Percentiles rank a stretch among this genome's conserved stretches.
phyloP scores from a whole-genome alignment of 2,888 invertebrate species.

The Platerodrilus igneus region DNA sequence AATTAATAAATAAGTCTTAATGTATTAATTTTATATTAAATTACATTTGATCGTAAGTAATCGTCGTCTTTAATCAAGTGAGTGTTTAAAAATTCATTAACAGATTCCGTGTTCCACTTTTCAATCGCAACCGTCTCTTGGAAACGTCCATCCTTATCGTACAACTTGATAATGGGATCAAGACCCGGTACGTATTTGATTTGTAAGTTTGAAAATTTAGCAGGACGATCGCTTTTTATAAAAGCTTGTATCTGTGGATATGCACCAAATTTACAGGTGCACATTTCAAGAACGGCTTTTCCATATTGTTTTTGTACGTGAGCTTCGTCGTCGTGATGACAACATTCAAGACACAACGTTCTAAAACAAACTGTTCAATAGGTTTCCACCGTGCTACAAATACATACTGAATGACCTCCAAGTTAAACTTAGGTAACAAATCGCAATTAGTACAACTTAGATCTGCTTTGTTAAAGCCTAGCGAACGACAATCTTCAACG shows the following conservation, averaged over 20 bases:
- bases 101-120: constrained; percentile 98
- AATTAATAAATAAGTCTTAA: constrained; percentile 13
- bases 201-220: constrained; percentile 85
- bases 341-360: constrained; percentile 73
- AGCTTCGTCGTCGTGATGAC: constrained; percentile 67
- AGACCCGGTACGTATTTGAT: constrained; percentile 91
- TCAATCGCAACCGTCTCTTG: constrained; percentile 91
- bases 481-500: constrained; percentile 79
- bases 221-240: constrained; percentile 86
- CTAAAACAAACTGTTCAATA: constrained; percentile 39
- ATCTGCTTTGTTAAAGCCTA: constrained; percentile 83
- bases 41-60: constrained; percentile 59
- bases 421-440: constrained; percentile 69
- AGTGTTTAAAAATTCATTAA: constrained; percentile 91
- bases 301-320: constrained; percentile 73
- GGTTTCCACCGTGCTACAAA: no score
- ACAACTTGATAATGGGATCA: constrained; percentile 88
- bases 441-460: constrained; percentile 87
- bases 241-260: constrained; percentile 99
- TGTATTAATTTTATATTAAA: constrained; percentile 39
- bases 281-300: constrained; percentile 89
- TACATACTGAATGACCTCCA: constrained; percentile 60
- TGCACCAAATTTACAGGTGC: constrained; percentile 96
- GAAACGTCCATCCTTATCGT: constrained; percentile 78
- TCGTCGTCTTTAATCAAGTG: constrained; percentile 64